A percentile compares a stretch with the other conserved stretches of the same genome.
These are phyloP conservation scores for Enteromius radiatus DNA, from an alignment of 2,797 vertebrate species.

Conservation along the genomic window DNA sequence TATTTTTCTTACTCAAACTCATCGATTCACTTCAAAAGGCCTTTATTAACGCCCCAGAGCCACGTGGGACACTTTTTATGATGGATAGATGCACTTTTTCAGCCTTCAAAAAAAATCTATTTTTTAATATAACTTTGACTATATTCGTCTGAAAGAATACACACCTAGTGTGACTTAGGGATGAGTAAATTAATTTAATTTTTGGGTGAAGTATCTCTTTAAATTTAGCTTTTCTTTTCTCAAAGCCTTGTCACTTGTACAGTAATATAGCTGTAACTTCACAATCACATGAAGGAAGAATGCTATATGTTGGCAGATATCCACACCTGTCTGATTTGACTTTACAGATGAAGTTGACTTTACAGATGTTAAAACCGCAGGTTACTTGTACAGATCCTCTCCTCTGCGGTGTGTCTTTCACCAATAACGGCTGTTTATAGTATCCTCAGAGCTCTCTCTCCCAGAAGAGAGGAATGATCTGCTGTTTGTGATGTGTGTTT, in stretches of 20 bases:
- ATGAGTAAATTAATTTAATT: not conserved
- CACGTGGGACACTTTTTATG: not conserved
- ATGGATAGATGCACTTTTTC: not conserved
- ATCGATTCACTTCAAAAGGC: not conserved
- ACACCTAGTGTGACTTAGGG: not conserved
- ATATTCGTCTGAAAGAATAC: not conserved
- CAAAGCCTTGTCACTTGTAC: not conserved
- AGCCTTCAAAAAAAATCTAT: not conserved
- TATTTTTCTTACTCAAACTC: not conserved
- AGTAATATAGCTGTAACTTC: not conserved
- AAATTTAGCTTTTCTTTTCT: not conserved
- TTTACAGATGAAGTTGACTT: not conserved
- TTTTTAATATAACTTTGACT: not conserved
- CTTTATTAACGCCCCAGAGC: not conserved
- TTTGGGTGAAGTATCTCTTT: not conserved
- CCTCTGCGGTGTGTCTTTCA: conserved; percentile 38
- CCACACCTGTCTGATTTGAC: conserved; percentile 24
- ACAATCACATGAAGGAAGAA: conserved; percentile 8
- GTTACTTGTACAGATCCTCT: conserved; percentile 2
- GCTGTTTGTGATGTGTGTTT: conserved; percentile 68
- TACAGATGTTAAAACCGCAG: conserved; percentile 21
- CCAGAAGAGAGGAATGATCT: conserved; percentile 60
- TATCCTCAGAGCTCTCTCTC: conserved; percentile 42
- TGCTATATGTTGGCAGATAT: conserved; percentile 8
- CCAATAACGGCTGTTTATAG: conserved; percentile 56